Base-by-base conservation (phyloP, 2,888 invertebrate species). In the Euzophera pinguis region DNA sequence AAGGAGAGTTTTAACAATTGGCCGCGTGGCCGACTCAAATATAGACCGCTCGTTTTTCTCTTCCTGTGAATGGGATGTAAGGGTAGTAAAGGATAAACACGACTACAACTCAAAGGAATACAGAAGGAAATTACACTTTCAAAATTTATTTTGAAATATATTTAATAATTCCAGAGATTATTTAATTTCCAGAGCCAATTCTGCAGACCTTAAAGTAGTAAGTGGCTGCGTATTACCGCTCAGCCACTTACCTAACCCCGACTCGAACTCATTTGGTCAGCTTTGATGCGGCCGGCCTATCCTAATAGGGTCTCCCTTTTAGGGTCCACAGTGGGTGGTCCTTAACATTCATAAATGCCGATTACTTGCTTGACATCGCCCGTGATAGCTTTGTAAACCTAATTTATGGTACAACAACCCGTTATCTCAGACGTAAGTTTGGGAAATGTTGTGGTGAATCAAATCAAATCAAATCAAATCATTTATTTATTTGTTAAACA, bases 331-430 rank as follows among this genome's bases (percentile, higher is more conserved):
- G 32, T 41, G 50, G 17, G 7, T 50, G 41, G 22, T 16, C 22
- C 16, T 50, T 14, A 39, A 38, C 14, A 14, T 50, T 50, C 39
- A 27, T 39, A 50, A 50, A 29, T 50, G 39, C 27, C 49, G 49
- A 50, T 50, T 50, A 50, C 39, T 48, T 48, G 48, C 48, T 50
- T 32, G 49, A 50, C 49, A 50, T 50, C 29, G 35, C 16, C 39
- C 49, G 9, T 32, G 39, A 50, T 39, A 39, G 38, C 49, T 39
- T 27, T 39, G 38, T 50, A 29, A 39, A n/a, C 49, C 39, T 27
- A 37, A 48, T 27, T 48, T 48, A 48, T 37, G 32, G 1, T 14
- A 39, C 16, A 39, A 39, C 5, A 22, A n/a, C n/a, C 22, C 22
- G 2, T 22, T 22, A 22, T 2, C n/a, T 22, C 2, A 3, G 22